Conservation (phyloP, 2,888 invertebrate species). For the Drosophila buzzatii region DNA sequence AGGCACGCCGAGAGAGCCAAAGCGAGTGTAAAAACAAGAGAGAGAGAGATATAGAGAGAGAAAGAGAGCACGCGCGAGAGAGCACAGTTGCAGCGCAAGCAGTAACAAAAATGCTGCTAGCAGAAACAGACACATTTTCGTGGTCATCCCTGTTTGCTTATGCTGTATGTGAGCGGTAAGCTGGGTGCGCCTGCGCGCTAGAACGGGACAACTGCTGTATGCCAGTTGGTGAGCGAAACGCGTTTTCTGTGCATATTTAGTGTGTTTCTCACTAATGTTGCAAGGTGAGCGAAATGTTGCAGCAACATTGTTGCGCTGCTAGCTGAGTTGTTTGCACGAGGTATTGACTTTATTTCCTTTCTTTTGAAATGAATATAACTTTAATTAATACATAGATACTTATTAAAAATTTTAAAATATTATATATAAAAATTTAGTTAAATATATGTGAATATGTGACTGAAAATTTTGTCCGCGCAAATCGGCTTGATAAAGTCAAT, state of each 20-base stretch:
- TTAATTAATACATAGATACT: not conserved
- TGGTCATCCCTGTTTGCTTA: conserved; percentile 51
- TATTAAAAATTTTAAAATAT: not conserved
- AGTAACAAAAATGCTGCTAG: conserved; percentile 28
- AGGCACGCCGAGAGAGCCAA: conserved; percentile 16
- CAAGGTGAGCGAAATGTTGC: conserved; percentile 53
- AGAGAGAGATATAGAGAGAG: not conserved
- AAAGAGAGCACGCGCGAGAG: conserved; percentile 13
- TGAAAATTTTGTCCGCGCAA: conserved; percentile 29
- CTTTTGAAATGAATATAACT: not conserved
- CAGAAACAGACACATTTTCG: conserved; percentile 17
- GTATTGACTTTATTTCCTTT: not conserved
- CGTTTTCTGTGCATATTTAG: conserved; percentile 57
- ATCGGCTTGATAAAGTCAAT: conserved; percentile 3
- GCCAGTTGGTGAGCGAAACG: conserved; percentile 45
- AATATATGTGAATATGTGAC: not conserved
- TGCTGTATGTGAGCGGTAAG: conserved; percentile 40
- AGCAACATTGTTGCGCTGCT: conserved; percentile 54
- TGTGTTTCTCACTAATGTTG: conserved; percentile 41
- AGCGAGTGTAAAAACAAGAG: not conserved
- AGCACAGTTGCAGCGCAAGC: conserved; percentile 30
- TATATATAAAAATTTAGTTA: not conserved
- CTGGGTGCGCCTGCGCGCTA: conserved; percentile 59
- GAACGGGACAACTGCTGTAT: conserved; percentile 53
- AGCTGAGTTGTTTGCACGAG: not conserved